phyloP scores from a whole-genome alignment of 1,140 invertebrate species.

The Drosophila subobscura region DNA sequence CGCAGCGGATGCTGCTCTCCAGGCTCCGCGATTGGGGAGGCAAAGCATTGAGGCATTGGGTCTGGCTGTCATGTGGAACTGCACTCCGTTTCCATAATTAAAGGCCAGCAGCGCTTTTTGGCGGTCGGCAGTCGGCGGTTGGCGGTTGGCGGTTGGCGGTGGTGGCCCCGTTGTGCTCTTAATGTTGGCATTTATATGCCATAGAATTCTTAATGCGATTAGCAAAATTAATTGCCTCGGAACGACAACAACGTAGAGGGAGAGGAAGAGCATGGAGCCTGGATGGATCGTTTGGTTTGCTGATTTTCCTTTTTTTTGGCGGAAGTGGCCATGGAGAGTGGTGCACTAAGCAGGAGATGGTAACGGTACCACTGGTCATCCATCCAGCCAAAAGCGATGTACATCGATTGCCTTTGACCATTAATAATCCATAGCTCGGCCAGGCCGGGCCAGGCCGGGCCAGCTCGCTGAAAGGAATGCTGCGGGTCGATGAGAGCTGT shows the following conservation, averaged over 20 bases:
- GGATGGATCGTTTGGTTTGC: slow-evolving; percentile 8
- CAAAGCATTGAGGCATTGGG: background rate
- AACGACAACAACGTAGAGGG: background rate
- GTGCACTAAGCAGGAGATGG: slow-evolving; percentile 4
- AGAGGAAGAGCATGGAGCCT: background rate
- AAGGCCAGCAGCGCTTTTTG: slow-evolving; percentile 40
- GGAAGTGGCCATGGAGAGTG: slow-evolving; percentile 34
- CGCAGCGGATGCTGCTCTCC: slow-evolving; percentile 49
- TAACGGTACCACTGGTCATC: slow-evolving; percentile 21
- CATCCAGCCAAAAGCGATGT: slow-evolving; percentile 10
- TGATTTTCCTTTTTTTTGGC: slow-evolving; percentile 28
- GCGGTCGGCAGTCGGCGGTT: background rate
- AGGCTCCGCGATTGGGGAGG: slow-evolving; percentile 18
- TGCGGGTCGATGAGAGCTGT: slow-evolving; percentile 48
- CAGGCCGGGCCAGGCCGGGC: too few species aligned
- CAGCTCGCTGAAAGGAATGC: slow-evolving; percentile 62
- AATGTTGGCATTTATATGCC: slow-evolving; percentile 48
- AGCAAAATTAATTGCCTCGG: slow-evolving; percentile 34
- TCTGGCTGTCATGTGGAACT: slow-evolving; percentile 45
- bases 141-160: slow-evolving; percentile 5
- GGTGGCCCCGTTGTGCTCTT: slow-evolving; percentile 27
- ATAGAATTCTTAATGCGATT: slow-evolving; percentile 43
- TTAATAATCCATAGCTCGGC: slow-evolving; percentile 28
- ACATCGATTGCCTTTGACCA: slow-evolving; percentile 39
- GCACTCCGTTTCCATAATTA: slow-evolving; percentile 40